These are phyloP conservation scores for Chrysocyon brachyurus DNA, from an alignment of 2,797 vertebrate species.

Conservation along the genomic window DNA sequence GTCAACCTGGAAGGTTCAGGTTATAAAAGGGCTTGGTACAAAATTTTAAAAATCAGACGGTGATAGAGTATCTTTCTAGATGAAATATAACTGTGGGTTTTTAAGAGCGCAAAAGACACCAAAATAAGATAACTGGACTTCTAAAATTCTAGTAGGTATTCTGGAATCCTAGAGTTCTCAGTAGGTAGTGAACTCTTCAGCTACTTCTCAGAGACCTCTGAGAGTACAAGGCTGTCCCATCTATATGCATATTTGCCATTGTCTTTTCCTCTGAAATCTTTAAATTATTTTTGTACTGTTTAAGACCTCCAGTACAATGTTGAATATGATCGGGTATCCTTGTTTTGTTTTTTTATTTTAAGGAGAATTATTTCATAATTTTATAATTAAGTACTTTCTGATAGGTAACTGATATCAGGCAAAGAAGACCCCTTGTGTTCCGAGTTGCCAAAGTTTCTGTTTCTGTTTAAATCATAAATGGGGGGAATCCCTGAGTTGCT, in stretches of 20 bases:
- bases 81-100: conserved; percentile 6
- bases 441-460: not conserved
- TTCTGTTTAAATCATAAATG: not conserved
- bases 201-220: not conserved
- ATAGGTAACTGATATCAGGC: not conserved
- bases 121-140: conserved; percentile 17
- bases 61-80: not conserved
- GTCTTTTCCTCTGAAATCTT: conserved; percentile 27
- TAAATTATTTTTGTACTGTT: not conserved
- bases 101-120: not conserved
- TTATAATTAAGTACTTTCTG: not conserved
- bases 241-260: not conserved
- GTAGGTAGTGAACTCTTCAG: not conserved
- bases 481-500: too few relatives aligned
- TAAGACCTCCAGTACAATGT: not conserved
- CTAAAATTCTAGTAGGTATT: not conserved
- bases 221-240: not conserved
- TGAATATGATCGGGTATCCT: not conserved
- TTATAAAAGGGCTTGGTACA: not conserved
- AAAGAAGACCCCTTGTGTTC: not conserved
- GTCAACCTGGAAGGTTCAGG: not conserved
- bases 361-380: conserved; percentile 9
- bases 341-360: not conserved
- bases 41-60: not conserved
- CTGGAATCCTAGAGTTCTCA: conserved; percentile 10